Percentiles rank a stretch among this genome's conserved stretches.
These are phyloP conservation scores for Hirudo medicinalis DNA, from an alignment of 1,140 invertebrate species.

Conservation along the genomic window DNA sequence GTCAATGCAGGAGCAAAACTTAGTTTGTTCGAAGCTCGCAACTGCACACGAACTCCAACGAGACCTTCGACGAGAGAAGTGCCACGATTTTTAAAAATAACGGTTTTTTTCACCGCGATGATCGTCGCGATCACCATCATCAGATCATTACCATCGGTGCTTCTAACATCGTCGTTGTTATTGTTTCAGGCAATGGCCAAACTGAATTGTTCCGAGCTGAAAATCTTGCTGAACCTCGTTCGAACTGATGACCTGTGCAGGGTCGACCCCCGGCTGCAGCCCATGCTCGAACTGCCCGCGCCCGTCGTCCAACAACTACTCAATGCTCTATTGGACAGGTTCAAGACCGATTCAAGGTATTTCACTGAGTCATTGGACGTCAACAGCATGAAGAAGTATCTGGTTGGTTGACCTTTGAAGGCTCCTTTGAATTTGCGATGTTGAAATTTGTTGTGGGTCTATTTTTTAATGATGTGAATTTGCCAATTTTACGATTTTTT, in stretches of 20 bases:
- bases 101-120: too few species aligned
- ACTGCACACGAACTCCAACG: conserved; percentile 9
- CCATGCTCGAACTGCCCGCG: conserved; percentile 52
- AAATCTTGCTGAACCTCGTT: conserved; percentile 52
- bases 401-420: conserved; percentile 33
- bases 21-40: too few species aligned
- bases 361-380: conserved; percentile 37
- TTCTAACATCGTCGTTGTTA: not conserved
- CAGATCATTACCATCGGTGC: not conserved
- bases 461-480: too few species aligned
- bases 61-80: too few species aligned
- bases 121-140: not conserved
- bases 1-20: too few species aligned
- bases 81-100: too few species aligned
- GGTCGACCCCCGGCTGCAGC: conserved; percentile 49
- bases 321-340: conserved; percentile 52
- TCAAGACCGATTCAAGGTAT: conserved; percentile 46
- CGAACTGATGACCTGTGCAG: conserved; percentile 47
- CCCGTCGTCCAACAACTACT: conserved; percentile 55
- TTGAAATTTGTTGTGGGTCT: too few species aligned
- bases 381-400: conserved; percentile 50
- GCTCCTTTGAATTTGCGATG: not conserved
- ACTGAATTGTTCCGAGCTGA: conserved; percentile 52
- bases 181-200: conserved; percentile 27
- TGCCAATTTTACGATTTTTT: too few species aligned